Base-by-base conservation (phyloP, 2,888 invertebrate genomes). In the Agapostemon virescens region DNA sequence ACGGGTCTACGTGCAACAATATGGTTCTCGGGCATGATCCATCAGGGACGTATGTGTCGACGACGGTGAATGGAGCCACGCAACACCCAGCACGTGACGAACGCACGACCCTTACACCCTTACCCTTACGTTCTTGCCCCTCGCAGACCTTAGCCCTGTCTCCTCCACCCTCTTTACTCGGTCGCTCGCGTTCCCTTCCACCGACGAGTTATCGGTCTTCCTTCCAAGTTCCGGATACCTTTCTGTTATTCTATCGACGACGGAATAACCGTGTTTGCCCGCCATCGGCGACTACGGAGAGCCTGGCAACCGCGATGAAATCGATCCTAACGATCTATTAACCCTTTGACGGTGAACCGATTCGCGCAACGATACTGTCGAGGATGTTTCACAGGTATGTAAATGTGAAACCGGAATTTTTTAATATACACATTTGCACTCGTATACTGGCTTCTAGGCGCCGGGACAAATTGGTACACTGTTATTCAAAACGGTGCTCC, bases 11-110 rank as follows among this genome's bases (percentile, higher is more conserved):
- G 63, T 55, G 55, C 33, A 55, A 75, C 84, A 86, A 86, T 86
- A 86, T 77, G 81, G 61, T 81, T 79, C 78, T 78, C 75, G 45
- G 63, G 68, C 77, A 73, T 55, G 74, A 85, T 82, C 80, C 78
- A 63, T 63, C 73, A 77, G 83, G 80, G 79, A 74, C 80, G 84
- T 84, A 82, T 68, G 76, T 75, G 74, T 71, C 77, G 73, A 64
- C 76, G 72, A 30, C n/a, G 66, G 40, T 84, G 86, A 84, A 86
- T 85, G 79, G 72, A 66, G 77, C 69, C 82, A 86, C 78, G 79
- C 76, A 85, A 82, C 73, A 74, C 77, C 63, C 73, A 64, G 68
- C 86, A 85, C 83, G 85, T 83, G 84, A 78, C 84, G 69, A 77
- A 66, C 79, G 52, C 81, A 76, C 83, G 77, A 82, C 74, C 76